These are phyloP conservation scores for Gallinago media DNA, from an alignment of 2,113 vertebrate species.

Conservation along the genomic window DNA sequence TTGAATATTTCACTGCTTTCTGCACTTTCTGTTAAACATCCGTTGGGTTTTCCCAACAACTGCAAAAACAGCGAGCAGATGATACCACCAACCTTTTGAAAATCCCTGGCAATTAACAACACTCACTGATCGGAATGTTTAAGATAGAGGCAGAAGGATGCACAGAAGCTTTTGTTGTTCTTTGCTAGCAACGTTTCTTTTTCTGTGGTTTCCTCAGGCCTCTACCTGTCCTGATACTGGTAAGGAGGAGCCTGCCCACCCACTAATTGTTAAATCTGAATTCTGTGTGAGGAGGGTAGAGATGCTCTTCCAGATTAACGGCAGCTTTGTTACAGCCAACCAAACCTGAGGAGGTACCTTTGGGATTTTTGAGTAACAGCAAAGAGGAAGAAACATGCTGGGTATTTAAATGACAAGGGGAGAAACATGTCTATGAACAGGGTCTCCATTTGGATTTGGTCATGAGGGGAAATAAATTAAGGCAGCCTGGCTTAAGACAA, in stretches of 20 bases:
- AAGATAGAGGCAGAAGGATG: background rate
- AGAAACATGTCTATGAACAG: background rate
- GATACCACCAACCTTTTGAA: too few relatives aligned
- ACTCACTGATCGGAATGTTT: background rate
- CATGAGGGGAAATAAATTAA: background rate
- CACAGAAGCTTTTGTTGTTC: background rate
- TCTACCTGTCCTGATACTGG: background rate
- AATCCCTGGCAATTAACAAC: background rate
- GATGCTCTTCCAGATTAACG: background rate
- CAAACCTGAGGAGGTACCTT: background rate
- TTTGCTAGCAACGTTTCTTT: background rate
- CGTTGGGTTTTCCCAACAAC: too few relatives aligned
- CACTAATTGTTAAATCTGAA: background rate
- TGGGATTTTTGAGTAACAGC: background rate
- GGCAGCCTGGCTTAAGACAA: background rate
- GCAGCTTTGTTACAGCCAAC: background rate
- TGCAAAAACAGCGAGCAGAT: too few relatives aligned
- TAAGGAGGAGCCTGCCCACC: background rate
- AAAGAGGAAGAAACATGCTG: background rate
- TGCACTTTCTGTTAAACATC: too few relatives aligned
- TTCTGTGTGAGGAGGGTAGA: rapidly evolving
- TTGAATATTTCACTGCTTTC: too few relatives aligned
- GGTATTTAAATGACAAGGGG: background rate
- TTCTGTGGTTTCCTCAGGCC: background rate
- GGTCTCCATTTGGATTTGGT: background rate